phyloP scores from a whole-genome alignment of 2,113 vertebrate species.

The Zosterops borbonicus region DNA sequence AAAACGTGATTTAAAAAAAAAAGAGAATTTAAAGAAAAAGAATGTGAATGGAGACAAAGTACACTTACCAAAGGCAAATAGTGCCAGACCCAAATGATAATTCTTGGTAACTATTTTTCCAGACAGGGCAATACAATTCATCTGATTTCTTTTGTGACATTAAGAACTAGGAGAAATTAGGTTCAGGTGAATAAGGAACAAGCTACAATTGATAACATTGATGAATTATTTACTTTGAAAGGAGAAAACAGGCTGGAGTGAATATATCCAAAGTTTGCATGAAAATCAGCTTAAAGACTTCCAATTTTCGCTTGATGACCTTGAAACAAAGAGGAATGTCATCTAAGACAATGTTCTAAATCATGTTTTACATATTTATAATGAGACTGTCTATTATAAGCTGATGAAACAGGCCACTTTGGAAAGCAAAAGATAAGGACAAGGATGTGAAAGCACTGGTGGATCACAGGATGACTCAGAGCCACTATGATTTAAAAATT shows the following conservation, averaged over 20 bases:
- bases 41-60: not conserved
- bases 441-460: not conserved
- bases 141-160: not conserved
- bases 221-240: not conserved
- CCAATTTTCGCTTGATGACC: not conserved
- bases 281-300: not conserved
- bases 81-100: not conserved
- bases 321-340: not conserved
- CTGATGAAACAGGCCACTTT: not conserved
- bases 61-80: not conserved
- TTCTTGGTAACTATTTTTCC: not conserved
- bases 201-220: not conserved
- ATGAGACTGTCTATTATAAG: not conserved
- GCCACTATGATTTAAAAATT: not conserved
- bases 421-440: not conserved
- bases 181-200: not conserved
- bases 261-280: not conserved
- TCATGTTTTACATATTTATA: not conserved
- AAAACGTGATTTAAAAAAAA: not conserved
- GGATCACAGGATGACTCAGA: constrained; percentile 12
- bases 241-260: not conserved
- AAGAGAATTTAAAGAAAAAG: not conserved
- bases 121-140: not conserved
- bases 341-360: not conserved
- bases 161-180: not conserved